Evolutionary conservation across 2,113 vertebrate genomes (phyloP).

Genomic region (Gadus chalcogrammus): DNA sequence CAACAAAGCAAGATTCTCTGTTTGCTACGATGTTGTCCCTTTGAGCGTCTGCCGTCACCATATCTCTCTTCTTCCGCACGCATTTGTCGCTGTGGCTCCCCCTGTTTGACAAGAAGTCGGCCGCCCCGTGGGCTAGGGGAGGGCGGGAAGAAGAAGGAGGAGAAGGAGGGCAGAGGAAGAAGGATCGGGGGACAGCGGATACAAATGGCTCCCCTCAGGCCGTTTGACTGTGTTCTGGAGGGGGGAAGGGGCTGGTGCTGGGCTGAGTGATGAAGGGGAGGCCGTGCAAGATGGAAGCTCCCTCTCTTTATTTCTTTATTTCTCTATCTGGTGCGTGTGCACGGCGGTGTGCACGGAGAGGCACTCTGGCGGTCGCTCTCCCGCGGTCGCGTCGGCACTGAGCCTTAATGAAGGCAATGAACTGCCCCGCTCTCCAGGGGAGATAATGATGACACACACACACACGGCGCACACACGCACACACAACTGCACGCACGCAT

Average conservation of each 20-base stretch:
- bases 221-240: slow-evolving; percentile 25
- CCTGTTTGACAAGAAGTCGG: slow-evolving; percentile 31
- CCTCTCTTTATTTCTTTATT: too few relatives aligned
- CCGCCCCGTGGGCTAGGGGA: slow-evolving; percentile 45
- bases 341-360: too few relatives aligned
- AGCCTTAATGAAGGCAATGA: slow-evolving; percentile 15
- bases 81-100: slow-evolving; percentile 42
- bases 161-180: slow-evolving; percentile 27
- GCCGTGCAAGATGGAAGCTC: not conserved
- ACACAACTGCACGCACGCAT: too few relatives aligned
- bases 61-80: slow-evolving; percentile 7
- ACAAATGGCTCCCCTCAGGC: slow-evolving; percentile 61
- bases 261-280: not conserved
- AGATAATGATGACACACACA: slow-evolving; percentile 24
- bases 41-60: slow-evolving; percentile 34
- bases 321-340: too few relatives aligned
- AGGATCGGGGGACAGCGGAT: slow-evolving; percentile 45
- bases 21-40: slow-evolving; percentile 24
- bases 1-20: slow-evolving; percentile 9
- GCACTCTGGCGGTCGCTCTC: too few relatives aligned
- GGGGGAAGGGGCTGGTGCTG: not conserved
- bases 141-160: slow-evolving; percentile 30
- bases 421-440: slow-evolving; percentile 11
- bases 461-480: not conserved
- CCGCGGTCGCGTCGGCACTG: too few relatives aligned